phyloP scores from a whole-genome alignment of 2,797 vertebrate genomes.

The Nyctibius grandis region DNA sequence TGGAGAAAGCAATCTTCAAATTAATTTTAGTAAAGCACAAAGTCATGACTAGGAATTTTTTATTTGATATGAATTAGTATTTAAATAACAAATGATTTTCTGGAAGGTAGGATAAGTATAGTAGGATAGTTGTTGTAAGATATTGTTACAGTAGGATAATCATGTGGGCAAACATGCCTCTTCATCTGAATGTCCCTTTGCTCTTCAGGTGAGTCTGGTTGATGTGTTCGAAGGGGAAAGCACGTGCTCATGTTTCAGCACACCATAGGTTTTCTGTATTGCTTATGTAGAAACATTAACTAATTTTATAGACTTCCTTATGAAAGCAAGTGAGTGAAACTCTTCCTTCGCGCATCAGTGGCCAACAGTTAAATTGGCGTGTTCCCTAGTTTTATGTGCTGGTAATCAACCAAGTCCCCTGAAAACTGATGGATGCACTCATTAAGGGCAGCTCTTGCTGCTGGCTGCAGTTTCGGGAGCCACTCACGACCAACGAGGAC shows the following conservation, averaged over 20 bases:
- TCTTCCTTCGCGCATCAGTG: not conserved
- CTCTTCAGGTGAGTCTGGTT: not conserved
- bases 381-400: not conserved
- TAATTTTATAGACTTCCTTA: not conserved
- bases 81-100: not conserved
- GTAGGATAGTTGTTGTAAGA: not conserved
- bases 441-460: slow-evolving; percentile 29
- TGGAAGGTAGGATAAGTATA: not conserved
- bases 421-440: slow-evolving; percentile 48
- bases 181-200: not conserved
- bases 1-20: not conserved
- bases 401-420: slow-evolving; percentile 8
- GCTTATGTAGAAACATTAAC: not conserved
- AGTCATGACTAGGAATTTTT: not conserved
- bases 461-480: slow-evolving; percentile 8
- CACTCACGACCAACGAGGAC: not conserved
- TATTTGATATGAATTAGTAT: not conserved
- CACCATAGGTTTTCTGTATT: not conserved
- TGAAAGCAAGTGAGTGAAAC: not conserved
- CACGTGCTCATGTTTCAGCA: not conserved
- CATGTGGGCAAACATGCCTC: not conserved
- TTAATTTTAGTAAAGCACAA: not conserved
- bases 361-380: not conserved
- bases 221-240: not conserved
- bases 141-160: not conserved